Evolutionary conservation across 2,888 invertebrate genomes (phyloP), one percentile per base, ranked within the genome.

Genomic region (Vanessa cardui): DNA sequence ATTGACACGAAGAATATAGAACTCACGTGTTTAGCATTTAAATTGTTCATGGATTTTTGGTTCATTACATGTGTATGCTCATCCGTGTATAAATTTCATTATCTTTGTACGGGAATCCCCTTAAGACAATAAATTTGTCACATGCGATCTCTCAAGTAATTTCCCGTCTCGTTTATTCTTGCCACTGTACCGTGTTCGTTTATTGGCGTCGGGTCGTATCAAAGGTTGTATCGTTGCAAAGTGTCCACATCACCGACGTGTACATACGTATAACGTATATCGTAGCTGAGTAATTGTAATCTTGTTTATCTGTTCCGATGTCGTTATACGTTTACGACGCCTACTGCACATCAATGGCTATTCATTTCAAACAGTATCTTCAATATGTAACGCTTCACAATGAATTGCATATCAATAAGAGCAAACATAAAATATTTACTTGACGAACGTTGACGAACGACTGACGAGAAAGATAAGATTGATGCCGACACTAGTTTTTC

Each of bases 261-360:
- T 39, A 4, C 4, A 12, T 39, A 39, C 12, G 4, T 39, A 39
- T 12, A 39, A 26, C 33, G 20, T 59, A 52, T 59, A 61, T 50
- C 58, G 6, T 47, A 44, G 62, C 58, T 45, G 39, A 39, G 58
- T 58, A 61, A 68, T 64, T 61, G 64, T 61, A 61, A 64, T 44
- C 60, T 63, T 68, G 68, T 61, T 64, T 64, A 64, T 64, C 47
- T 33, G 39, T 12, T 26, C 60, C 49, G 64, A 61, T 64, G 64
- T 64, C 39, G 61, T 50, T 49, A 50, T 47, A 26, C 33, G 49
- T 39, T 50, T 44, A 61, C 49, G 58, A 31, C 56, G 54, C 47
- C 50, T 47, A 56, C 56, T 47, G 47, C 49, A 60, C 64, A 21
- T 16, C 58, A 60, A 58, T 54, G 49, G 33, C 50, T 21, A 47